Evolutionary conservation across 2,888 invertebrate genomes (phyloP), one percentile per base, ranked within the genome.

Genomic region (Nysson spinosus): DNA sequence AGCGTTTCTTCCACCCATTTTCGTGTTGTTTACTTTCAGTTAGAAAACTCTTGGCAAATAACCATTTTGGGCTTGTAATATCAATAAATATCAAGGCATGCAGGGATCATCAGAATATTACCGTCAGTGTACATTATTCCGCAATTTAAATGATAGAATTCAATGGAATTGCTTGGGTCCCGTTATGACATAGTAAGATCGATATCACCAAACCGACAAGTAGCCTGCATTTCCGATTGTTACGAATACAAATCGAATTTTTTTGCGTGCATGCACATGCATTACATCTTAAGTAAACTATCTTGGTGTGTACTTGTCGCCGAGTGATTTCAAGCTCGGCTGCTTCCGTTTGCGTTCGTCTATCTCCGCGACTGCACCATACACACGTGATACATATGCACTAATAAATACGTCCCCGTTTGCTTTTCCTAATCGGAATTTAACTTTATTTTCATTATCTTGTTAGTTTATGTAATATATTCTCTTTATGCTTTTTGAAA

Each of bases 61-160:
- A 47, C 63, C 17, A 46, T 28, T 9, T 7, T 39, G 34, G 7
- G 4, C 32, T 24, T 20, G 49, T 12, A 26, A 5, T 42, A 5
- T 14, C 35, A 30, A 28, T 16, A 32, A 34, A 44, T n/a, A 43
- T 5, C 4, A 62, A 40, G 12, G 26, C 14, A 37, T 39, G 44
- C 4, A 3, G 24, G 37, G 26, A 30, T 54, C 22, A 55, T 55
- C 26, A 35, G 16, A 32, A 6, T 32, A 69, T 80, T 82, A 82
- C 79, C 81, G 80, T 82, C 77, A 63, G 80, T 80, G 72, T 78
- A 80, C 78, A 80, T 78, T 56, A 75, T 77, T 72, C 56, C 60
- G 44, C 43, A 58, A 46, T 50, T 54, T 57, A 37, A 6, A 44
- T 12, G 42, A 57, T 55, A 46, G 34, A 44, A 58, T 57, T 12